Conservation (phyloP, 2,113 vertebrate species). For the Stigmatopora argus region DNA sequence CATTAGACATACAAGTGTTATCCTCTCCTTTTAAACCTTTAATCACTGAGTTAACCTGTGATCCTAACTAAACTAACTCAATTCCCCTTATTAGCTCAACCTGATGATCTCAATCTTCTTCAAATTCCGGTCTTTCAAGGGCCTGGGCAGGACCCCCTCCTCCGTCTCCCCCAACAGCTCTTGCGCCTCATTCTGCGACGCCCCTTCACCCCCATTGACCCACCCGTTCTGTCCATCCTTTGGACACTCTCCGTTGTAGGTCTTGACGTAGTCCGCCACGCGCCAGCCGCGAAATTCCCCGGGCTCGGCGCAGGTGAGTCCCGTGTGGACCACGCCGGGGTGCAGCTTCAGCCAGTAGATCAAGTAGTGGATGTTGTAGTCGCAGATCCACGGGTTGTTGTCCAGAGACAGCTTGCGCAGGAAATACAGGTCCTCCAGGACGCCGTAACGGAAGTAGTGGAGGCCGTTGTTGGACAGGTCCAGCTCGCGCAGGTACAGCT, state of each 20-base stretch:
- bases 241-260: slow-evolving; percentile 93
- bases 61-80: slow-evolving; percentile 14
- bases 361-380: slow-evolving; percentile 97
- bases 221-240: slow-evolving; percentile 76
- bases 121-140: slow-evolving; percentile 37
- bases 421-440: slow-evolving; percentile 94
- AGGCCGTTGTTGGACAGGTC: slow-evolving; percentile 93
- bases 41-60: slow-evolving; percentile 21
- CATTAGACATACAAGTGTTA: slow-evolving; percentile 9
- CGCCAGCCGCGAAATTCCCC: slow-evolving; percentile 87
- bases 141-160: slow-evolving; percentile 63
- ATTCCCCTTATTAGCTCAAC: slow-evolving; percentile 54
- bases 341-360: slow-evolving; percentile 96
- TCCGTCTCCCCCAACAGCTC: slow-evolving; percentile 70
- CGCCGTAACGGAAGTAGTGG: slow-evolving; percentile 85
- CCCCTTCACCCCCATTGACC: slow-evolving; percentile 64
- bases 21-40: slow-evolving; percentile 1
- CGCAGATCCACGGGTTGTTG: slow-evolving; percentile 92
- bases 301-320: slow-evolving; percentile 82
- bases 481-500: slow-evolving; percentile 84
- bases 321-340: slow-evolving; percentile 79
- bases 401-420: slow-evolving; percentile 80
- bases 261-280: slow-evolving; percentile 88
- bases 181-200: slow-evolving; percentile 64
- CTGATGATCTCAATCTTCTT: slow-evolving; percentile 65